Evolutionary conservation across 1,140 invertebrate species (phyloP).

Genomic region (Nasonia giraulti): DNA sequence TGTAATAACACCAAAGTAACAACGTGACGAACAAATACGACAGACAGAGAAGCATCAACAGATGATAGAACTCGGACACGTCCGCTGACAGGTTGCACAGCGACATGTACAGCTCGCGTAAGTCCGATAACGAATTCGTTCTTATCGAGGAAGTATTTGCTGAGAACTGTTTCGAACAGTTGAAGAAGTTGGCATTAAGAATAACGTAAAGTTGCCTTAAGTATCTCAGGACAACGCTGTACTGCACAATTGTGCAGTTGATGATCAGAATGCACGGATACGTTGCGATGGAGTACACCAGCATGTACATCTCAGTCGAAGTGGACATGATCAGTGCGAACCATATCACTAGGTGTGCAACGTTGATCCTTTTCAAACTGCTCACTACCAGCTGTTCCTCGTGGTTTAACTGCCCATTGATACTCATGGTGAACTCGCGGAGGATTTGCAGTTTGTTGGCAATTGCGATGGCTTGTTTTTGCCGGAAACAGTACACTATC

Average conservation of each 20-base stretch:
- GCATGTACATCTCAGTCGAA: neutral
- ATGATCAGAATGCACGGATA: neutral
- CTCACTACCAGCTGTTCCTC: no score
- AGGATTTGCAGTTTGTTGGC: no score
- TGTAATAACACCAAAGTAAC: neutral
- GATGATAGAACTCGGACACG: neutral
- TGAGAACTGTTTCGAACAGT: no score
- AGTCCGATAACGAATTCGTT: neutral
- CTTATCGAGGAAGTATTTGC: no score
- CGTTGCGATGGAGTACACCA: neutral
- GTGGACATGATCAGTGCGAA: neutral
- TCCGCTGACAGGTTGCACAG: neutral
- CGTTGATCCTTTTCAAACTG: neutral
- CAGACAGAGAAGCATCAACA: neutral
- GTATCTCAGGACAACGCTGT: neutral
- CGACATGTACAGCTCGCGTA: neutral
- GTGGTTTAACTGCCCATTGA: no score
- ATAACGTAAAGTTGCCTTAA: neutral
- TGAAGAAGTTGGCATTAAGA: neutral
- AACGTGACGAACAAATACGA: neutral
- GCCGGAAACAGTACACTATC: no score
- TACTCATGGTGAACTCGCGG: no score
- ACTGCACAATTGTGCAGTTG: neutral
- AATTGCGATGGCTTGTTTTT: no score
- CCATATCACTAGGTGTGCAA: neutral